Conservation (phyloP, 2,888 invertebrate genomes). For the Galeruca laticollis region DNA sequence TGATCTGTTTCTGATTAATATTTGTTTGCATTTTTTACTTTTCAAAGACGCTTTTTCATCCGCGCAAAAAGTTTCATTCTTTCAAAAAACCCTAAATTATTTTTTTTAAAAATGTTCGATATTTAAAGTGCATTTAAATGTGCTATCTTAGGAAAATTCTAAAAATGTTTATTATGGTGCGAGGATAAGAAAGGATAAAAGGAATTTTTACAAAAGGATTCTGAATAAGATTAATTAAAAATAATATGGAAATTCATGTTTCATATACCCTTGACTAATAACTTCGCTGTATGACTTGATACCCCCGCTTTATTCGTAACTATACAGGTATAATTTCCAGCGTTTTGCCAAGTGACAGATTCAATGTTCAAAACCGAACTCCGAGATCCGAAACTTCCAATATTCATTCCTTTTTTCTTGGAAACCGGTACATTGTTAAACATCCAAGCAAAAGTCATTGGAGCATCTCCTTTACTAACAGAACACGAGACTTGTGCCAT, state of each 20-base stretch:
- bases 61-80: too few relatives aligned
- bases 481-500: constrained; percentile 76
- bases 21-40: too few relatives aligned
- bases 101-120: too few relatives aligned
- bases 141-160: too few relatives aligned
- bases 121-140: too few relatives aligned
- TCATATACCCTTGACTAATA: constrained; percentile 70
- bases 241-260: neutral
- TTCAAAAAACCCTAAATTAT: too few relatives aligned
- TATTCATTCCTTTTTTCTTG: constrained; percentile 65
- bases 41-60: too few relatives aligned
- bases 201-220: neutral
- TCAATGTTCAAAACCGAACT: constrained; percentile 75
- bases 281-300: constrained; percentile 66
- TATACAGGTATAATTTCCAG: constrained; percentile 71
- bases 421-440: constrained; percentile 73
- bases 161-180: too few relatives aligned
- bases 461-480: constrained; percentile 76
- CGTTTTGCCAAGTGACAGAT: constrained; percentile 68
- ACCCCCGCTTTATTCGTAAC: constrained; percentile 70
- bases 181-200: constrained; percentile 7
- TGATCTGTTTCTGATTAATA: too few relatives aligned
- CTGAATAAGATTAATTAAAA: neutral
- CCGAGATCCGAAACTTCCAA: constrained; percentile 74
- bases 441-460: constrained; percentile 81